Evolutionary conservation across 2,888 invertebrate genomes (phyloP).

Genomic region (Drosophila infuscata): DNA sequence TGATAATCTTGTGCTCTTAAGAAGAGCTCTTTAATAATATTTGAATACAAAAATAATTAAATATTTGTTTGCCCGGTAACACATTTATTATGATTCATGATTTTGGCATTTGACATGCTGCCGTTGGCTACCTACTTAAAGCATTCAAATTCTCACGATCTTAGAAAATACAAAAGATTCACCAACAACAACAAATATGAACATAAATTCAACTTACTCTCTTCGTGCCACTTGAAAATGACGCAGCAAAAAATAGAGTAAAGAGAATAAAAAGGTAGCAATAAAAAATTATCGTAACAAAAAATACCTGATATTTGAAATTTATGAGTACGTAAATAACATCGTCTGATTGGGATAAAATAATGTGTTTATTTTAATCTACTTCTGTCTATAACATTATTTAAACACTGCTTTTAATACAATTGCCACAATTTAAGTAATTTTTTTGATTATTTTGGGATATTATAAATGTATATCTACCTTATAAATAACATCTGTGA

Average conservation of each 20-base stretch:
- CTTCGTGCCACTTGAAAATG: slow-evolving; percentile 9
- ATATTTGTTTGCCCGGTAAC: neutral
- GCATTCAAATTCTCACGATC: slow-evolving; percentile 27
- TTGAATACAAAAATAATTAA: too few relatives aligned
- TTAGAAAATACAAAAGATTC: slow-evolving; percentile 4
- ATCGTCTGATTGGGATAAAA: neutral
- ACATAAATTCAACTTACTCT: neutral
- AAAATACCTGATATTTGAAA: slow-evolving; percentile 10
- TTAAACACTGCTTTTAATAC: neutral
- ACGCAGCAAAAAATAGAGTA: slow-evolving; percentile 25
- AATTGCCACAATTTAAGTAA: neutral
- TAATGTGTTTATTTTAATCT: too few relatives aligned
- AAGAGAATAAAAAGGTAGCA: neutral
- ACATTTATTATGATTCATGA: slow-evolving; percentile 9
- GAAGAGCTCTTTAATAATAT: neutral
- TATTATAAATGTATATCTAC: neutral
- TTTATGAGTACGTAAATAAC: neutral
- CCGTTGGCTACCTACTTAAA: neutral
- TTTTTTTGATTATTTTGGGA: neutral
- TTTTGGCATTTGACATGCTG: neutral
- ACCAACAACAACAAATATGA: slow-evolving; percentile 5
- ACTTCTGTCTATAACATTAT: neutral
- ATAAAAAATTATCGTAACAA: neutral
- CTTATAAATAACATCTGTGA: slow-evolving; percentile 12
- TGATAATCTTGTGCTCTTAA: too few relatives aligned